Evolutionary conservation across 2,797 vertebrate species (phyloP).

Genomic region (Danio choprae): DNA sequence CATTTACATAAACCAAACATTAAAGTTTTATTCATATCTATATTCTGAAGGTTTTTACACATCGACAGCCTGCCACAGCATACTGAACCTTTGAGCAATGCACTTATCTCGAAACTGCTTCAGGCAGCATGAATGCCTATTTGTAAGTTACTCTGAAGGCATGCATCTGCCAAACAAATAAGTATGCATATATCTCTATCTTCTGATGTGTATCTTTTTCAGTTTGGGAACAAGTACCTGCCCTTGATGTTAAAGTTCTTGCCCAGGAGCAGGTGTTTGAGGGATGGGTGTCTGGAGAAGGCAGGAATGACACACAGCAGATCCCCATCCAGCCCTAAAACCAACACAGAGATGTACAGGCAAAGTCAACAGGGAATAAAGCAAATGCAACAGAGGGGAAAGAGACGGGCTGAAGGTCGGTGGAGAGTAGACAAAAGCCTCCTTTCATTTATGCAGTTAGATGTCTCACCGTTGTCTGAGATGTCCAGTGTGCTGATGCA

Average conservation of each 20-base stretch:
- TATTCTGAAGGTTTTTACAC: too few species aligned
- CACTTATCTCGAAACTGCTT: constrained; percentile 7
- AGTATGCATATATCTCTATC: neutral
- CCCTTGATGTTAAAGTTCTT: constrained; percentile 95
- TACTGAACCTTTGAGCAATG: neutral
- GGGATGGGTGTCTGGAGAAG: constrained; percentile 86
- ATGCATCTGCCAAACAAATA: neutral
- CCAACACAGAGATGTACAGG: constrained; percentile 42
- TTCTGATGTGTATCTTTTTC: neutral
- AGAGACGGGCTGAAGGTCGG: constrained; percentile 52
- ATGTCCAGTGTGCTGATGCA: constrained; percentile 89
- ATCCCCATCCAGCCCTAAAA: constrained; percentile 86
- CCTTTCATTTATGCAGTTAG: constrained; percentile 7
- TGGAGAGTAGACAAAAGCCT: constrained; percentile 31
- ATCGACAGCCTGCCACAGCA: neutral
- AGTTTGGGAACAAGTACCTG: constrained; percentile 74
- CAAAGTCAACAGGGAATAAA: constrained; percentile 17
- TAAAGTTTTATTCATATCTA: too few species aligned
- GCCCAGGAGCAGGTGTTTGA: constrained; percentile 90
- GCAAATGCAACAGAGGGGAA: constrained; percentile 37
- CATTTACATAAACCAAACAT: too few species aligned
- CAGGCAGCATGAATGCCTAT: neutral
- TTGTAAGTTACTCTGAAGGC: neutral
- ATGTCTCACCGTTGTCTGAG: constrained; percentile 87
- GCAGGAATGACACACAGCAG: constrained; percentile 85